A percentile compares a stretch with the other conserved stretches of the same genome.
Conservation (phyloP, 2,113 vertebrate genomes). For the Lepus americanus region DNA sequence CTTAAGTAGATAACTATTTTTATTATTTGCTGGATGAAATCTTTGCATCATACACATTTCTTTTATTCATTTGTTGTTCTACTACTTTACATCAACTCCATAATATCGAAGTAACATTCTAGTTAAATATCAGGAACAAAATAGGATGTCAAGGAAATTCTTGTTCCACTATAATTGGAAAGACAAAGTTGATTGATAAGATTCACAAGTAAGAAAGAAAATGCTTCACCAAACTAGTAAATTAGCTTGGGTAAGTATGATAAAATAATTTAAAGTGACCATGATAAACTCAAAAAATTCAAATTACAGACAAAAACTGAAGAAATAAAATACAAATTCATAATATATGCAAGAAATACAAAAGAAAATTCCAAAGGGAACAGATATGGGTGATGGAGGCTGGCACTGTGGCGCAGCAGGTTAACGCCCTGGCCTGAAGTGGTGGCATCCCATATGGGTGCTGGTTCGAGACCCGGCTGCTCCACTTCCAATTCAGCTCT, state of each 20-base stretch:
- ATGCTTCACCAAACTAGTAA: neutral
- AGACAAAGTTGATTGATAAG: neutral
- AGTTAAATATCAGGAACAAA: constrained; percentile 35
- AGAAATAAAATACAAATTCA: constrained; percentile 38
- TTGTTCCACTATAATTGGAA: constrained; percentile 31
- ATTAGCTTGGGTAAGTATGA: neutral
- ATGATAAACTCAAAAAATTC: neutral
- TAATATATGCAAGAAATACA: neutral
- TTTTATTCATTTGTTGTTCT: constrained; percentile 52
- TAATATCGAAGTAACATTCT: constrained; percentile 50
- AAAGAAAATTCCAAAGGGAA: constrained; percentile 12
- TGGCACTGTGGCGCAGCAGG: too few relatives aligned
- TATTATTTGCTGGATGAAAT: constrained; percentile 63
- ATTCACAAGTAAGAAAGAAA: neutral
- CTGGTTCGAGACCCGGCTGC: too few relatives aligned
- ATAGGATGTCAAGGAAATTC: constrained; percentile 31
- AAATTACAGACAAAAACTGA: neutral
- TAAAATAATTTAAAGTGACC: constrained; percentile 47
- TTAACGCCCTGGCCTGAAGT: too few relatives aligned
- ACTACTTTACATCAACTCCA: constrained; percentile 21
- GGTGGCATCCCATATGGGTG: too few relatives aligned
- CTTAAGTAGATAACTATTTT: constrained; percentile 71
- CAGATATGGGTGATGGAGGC: neutral
- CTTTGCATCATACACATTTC: constrained; percentile 62
- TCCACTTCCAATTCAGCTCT: too few relatives aligned